Conservation (phyloP, 2,113 vertebrate genomes). For the Ia io region DNA sequence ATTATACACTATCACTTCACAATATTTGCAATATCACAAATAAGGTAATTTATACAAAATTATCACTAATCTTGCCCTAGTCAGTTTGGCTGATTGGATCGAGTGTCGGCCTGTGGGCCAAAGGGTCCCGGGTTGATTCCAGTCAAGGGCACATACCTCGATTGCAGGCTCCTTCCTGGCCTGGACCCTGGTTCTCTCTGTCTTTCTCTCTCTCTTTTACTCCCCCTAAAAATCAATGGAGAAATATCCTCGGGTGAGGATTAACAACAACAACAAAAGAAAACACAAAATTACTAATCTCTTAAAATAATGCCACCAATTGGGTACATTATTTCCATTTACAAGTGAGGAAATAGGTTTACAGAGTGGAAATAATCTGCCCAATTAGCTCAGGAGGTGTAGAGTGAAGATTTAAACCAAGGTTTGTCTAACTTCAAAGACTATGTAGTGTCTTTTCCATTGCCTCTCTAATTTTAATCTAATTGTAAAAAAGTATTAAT, state of each 20-base stretch:
- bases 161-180: too few species aligned
- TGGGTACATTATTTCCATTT: neutral
- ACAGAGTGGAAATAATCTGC: neutral
- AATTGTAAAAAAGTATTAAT: neutral
- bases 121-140: too few species aligned
- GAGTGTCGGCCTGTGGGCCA: too few species aligned
- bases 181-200: too few species aligned
- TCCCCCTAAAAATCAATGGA: too few species aligned
- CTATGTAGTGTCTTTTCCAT: neutral
- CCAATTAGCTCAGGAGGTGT: neutral
- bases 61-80: neutral
- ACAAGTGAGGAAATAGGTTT: neutral
- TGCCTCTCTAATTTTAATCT: constrained; percentile 27
- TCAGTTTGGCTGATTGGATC: too few species aligned
- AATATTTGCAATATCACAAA: neutral
- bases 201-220: too few species aligned
- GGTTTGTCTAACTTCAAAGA: neutral
- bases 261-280: too few species aligned
- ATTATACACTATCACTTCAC: neutral
- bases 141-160: too few species aligned
- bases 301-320: neutral
- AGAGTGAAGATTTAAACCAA: neutral
- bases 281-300: neutral
- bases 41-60: neutral
- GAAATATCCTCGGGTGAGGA: too few species aligned